These are phyloP conservation scores for Ceyx erithaca DNA, from an alignment of 2,797 vertebrate genomes.

Conservation along the genomic window DNA sequence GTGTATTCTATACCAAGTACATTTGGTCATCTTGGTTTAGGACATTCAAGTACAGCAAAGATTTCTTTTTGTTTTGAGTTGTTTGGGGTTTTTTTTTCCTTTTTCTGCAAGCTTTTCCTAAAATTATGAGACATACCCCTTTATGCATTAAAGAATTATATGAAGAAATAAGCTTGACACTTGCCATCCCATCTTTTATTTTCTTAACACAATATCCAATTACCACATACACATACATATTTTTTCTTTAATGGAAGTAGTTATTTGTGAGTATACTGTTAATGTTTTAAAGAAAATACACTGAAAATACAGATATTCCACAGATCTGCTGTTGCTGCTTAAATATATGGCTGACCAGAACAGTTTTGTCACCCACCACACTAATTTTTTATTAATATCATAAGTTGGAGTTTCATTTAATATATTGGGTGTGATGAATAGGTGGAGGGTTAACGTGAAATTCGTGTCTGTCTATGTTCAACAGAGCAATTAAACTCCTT, in stretches of 20 bases:
- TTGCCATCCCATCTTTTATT: neutral
- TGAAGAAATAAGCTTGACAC: neutral
- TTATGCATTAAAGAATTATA: neutral
- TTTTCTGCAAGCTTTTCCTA: neutral
- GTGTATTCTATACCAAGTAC: neutral
- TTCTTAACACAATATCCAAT: neutral
- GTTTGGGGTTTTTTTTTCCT: fast-evolving
- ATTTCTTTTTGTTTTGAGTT: neutral
- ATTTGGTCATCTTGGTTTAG: neutral
- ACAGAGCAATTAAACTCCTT: neutral
- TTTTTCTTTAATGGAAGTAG: neutral
- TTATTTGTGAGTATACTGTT: neutral
- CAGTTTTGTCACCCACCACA: neutral
- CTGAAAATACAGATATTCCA: neutral
- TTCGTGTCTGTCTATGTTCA: neutral
- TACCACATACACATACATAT: fast-evolving
- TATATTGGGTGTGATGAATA: neutral
- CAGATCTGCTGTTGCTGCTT: neutral
- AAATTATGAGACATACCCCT: neutral
- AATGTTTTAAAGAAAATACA: neutral
- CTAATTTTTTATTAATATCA: neutral
- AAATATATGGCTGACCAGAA: neutral
- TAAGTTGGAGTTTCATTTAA: neutral
- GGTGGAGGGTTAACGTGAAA: neutral
- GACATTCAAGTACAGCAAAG: neutral